A percentile compares a stretch with the other conserved stretches of the same genome.
Evolutionary conservation across 2,888 invertebrate species (phyloP).

Genomic region (Metallyticus violacea): DNA sequence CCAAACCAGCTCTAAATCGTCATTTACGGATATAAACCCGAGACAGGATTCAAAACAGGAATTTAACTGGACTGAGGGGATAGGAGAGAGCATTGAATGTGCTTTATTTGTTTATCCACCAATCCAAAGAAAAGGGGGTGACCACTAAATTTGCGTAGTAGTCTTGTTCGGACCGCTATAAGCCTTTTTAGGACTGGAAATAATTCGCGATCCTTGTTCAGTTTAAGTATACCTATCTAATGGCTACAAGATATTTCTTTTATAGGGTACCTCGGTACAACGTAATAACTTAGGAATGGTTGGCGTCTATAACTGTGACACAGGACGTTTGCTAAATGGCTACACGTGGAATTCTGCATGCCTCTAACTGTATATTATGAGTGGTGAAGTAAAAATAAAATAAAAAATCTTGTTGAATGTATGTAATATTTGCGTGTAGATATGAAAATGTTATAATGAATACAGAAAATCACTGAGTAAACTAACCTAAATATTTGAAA

Average conservation of each 20-base stretch:
- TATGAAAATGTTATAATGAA: too few relatives aligned
- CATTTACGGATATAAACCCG: not conserved
- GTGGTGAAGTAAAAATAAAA: too few relatives aligned
- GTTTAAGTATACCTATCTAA: not conserved
- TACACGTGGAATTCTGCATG: not conserved
- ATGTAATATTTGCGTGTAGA: too few relatives aligned
- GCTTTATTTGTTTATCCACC: not conserved
- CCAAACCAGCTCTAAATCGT: not conserved
- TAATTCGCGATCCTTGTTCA: not conserved
- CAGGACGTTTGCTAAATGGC: not conserved
- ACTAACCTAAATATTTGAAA: too few relatives aligned
- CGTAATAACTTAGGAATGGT: not conserved
- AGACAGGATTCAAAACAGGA: not conserved
- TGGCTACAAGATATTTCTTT: not conserved
- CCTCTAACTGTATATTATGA: too few relatives aligned
- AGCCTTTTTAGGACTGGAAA: not conserved
- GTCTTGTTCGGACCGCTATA: not conserved
- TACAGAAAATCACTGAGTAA: too few relatives aligned
- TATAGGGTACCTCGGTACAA: not conserved
- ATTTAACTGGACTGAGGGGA: not conserved
- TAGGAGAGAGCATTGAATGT: not conserved
- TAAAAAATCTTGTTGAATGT: too few relatives aligned
- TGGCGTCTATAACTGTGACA: not conserved
- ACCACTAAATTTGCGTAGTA: not conserved
- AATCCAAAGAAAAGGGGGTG: not conserved